Base-by-base conservation (phyloP, 2,888 invertebrate species). In the Cephus nigrinus region DNA sequence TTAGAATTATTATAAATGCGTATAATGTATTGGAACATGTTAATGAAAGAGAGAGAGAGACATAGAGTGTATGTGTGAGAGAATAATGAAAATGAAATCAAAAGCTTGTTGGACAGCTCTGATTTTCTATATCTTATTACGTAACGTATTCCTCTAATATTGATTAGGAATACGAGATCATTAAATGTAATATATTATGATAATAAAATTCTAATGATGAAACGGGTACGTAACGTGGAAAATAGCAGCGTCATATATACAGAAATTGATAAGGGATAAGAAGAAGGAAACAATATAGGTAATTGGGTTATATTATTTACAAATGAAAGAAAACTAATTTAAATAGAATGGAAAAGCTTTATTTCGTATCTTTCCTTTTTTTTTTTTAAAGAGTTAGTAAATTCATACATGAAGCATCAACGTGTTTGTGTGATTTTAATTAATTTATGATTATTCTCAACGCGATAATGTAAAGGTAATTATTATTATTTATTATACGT, bases 131-230 rank as follows among this genome's bases (percentile, higher is more conserved):
- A 77, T 77, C 35, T 30, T 35, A 78, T 78, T 68, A 75, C 74
- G 71, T 75, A 77, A 75, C 75, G 78, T 75, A 78, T 72, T 78
- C 34, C 34, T 78, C 75, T 75, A 75, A 75, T 78, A 76, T 71
- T 40, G 82, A 79, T 81, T 82, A 75, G 75, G 73, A 71, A 77
- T 68, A 71, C 76, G 81, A 80, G 82, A 82, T 82, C 83, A 79
- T 79, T 84, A 83, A 81, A 81, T 84, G 84, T 84, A 84, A 84
- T 84, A 84, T 84, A 84, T 84, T 84, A 83, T 82, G 80, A 80
- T 78, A 82, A 79, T 78, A 82, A 80, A 82, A 83, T 77, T 74
- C 68, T 36, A 71, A 31, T 71, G 71, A 71, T 33, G 33, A 32
- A 71, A 71, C 32, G 71, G 71, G 33, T 71, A 31, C 33, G 31